Base-by-base conservation (phyloP, 2,888 invertebrate genomes). In the Tineola bisselliella region DNA sequence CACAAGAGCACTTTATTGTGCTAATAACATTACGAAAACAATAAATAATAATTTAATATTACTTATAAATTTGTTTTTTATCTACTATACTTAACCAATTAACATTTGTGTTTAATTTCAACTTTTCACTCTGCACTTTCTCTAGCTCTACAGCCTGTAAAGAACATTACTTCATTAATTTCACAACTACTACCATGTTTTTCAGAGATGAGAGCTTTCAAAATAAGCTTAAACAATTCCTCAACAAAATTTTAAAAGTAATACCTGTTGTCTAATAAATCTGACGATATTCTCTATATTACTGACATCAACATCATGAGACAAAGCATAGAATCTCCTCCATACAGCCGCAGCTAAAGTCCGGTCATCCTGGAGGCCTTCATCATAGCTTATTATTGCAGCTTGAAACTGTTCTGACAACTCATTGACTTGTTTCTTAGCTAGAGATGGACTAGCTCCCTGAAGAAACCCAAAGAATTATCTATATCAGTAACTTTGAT, bases 351-450 rank as follows among this genome's bases (percentile, higher is more conserved):
- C 91, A 31, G 97, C 96, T 65, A 97, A 75, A 6, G 92, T 84
- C 68, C 87, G 90, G 72, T 97, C 97, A 71, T 93, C 91, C 12
- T 88, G 88, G 67, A 96, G 77, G 1, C 96, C 97, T 87, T 97
- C 96, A 76, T 97, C 97, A 70, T 96, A 97, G 0, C 90, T 90
- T 63, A 96, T 90, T 12, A 97, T 73, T 6, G 94, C 91, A 0
- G 95, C 95, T 81, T 94, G 93, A 74, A 97, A 94, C 71, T 96
- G 94, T 66, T 93, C 90, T 0, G 91, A 91, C 18, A 96, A 75
- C 61, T 90, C 89, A 33, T 86, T 68, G 0, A 94, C 83, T 76
- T 94, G 92, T 62, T 88, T 84, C 62, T 88, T 88, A 19, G 91
- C 89, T 64, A 89, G 86, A 0, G 90, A 80, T 56, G 90, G 81